Conservation (phyloP, 2,797 vertebrate species). For the Vespertilio murinus region DNA sequence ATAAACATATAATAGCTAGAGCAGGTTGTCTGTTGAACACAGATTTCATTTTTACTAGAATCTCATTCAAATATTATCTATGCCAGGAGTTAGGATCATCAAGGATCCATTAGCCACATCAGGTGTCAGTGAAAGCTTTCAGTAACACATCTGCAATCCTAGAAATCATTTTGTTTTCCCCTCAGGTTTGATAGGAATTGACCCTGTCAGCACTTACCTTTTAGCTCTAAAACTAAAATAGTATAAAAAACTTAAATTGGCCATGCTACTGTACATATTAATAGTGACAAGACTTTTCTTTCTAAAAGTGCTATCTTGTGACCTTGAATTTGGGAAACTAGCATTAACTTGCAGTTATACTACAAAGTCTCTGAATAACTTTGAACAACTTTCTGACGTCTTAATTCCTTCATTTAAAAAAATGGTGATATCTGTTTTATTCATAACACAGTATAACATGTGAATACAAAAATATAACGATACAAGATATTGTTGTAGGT, state of each 20-base stretch:
- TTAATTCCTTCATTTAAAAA: not conserved
- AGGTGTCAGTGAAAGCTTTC: not conserved
- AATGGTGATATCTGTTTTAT: not conserved
- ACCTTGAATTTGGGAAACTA: constrained; percentile 40
- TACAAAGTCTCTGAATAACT: not conserved
- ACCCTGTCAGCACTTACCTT: not conserved
- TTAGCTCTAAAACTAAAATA: not conserved
- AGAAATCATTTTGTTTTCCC: not conserved
- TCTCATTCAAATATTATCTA: not conserved
- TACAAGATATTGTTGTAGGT: not conserved
- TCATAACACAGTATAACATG: not conserved
- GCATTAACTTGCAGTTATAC: not conserved
- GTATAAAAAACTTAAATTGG: not conserved
- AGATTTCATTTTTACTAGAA: not conserved
- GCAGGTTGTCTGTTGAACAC: not conserved
- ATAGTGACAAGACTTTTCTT: not conserved
- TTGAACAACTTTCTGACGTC: not conserved
- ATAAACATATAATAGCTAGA: not conserved
- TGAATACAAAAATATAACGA: not conserved
- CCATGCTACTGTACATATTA: constrained; percentile 35
- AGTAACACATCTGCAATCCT: not conserved
- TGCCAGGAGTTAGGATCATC: not conserved
- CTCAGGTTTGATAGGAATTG: not conserved
- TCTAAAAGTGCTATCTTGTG: not conserved
- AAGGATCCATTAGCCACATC: not conserved